These are phyloP conservation scores for Harpalus rubripes DNA, from an alignment of 2,888 invertebrate species.

Conservation along the genomic window DNA sequence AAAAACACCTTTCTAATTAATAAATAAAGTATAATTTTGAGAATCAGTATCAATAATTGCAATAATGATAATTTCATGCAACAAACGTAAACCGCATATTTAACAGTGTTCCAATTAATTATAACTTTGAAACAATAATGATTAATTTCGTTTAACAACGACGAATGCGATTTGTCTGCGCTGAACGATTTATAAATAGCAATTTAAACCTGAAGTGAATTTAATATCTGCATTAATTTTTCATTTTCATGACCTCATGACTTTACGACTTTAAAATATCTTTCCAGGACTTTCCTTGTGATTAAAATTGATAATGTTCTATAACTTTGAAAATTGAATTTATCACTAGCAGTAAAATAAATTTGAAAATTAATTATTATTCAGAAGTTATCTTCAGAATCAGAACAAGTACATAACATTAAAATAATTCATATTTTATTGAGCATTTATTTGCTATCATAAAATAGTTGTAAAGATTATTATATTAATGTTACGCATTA, in stretches of 20 bases:
- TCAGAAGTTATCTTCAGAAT: neutral
- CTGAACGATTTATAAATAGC: conserved; percentile 48
- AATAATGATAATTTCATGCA: conserved; percentile 53
- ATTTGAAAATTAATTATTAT: conserved; percentile 10
- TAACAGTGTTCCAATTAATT: conserved; percentile 37
- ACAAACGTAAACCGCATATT: conserved; percentile 43
- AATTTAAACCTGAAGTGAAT: conserved; percentile 46
- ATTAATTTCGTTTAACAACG: conserved; percentile 54
- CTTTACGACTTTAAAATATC: conserved; percentile 28
- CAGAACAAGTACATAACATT: neutral
- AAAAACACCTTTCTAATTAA: neutral
- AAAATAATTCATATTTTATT: neutral
- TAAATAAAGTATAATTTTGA: neutral
- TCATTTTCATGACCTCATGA: conserved; percentile 35
- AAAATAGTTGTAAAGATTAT: neutral
- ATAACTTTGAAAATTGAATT: conserved; percentile 17
- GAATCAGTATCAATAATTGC: conserved; percentile 23
- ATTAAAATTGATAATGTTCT: conserved; percentile 35
- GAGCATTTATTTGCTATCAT: neutral
- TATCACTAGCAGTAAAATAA: conserved; percentile 5
- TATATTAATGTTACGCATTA: neutral
- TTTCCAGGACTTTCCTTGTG: conserved; percentile 34
- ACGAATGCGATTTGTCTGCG: neutral
- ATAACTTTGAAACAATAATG: conserved; percentile 57
- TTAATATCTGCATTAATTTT: conserved; percentile 50